Base-by-base conservation (phyloP, 2,888 invertebrate genomes). In the Ennomos fuscantarius region DNA sequence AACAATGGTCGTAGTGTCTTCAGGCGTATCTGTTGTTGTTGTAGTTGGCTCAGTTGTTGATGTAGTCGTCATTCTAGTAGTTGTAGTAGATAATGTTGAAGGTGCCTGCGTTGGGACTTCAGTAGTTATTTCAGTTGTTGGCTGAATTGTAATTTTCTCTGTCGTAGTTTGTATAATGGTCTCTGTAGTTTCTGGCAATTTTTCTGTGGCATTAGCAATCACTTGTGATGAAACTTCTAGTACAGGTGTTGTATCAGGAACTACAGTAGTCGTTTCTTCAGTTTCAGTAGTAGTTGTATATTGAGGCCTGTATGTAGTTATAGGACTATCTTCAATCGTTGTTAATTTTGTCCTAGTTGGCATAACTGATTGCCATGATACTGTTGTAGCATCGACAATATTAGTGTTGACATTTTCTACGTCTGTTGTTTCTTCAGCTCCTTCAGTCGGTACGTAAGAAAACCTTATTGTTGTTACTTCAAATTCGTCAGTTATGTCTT, bases 401-500 rank as follows among this genome's bases (percentile, higher is more conserved):
- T 40, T 15, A 36, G 62, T 59, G 9, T 68, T 62, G 31, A 70
- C 62, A 34, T 40, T 15, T 37, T 74, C 70, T 52, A 58, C 63
- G 56, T 79, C 74, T 13, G 74, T 78, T 33, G 55, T 64, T 36
- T 73, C 72, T 52, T 68, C 78, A n/a, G 60, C 46, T 50, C 73
- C 72, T 62, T 86, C 85, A 45, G 84, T 84, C 9, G 90, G 90
- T 9, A 87, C 76, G 43, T 91, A 92, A 35, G 87, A 82, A 60
- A 90, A 91, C 70, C 90, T 79, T 9, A 87, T 89, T n/a, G 92
- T 92, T 44, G 92, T 92, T 39, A 91, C 85, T 66, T 90, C 86
- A 74, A 82, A 91, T 62, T 88, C 85, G 62, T 89, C 86, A 12
- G 81, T 80, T 8, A 82, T 84, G 9, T 74, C 68, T 15, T 67